Evolutionary conservation across 1,140 invertebrate genomes (phyloP).

Genomic region (Fopius arisanus): DNA sequence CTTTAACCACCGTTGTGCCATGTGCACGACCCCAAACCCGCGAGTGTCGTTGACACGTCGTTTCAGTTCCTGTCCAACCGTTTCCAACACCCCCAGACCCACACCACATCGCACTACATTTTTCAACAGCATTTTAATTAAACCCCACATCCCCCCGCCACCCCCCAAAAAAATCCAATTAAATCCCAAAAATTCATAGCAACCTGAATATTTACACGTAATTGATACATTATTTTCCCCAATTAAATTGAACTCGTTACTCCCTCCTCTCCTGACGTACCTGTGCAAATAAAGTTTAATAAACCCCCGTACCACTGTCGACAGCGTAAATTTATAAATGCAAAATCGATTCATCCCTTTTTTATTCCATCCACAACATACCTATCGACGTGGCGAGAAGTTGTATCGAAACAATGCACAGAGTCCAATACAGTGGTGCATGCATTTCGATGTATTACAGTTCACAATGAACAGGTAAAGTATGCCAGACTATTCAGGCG

Average conservation of each 20-base stretch:
- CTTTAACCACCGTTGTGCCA: slow-evolving; percentile 28
- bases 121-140: slow-evolving; percentile 1
- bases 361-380: slow-evolving; percentile 5
- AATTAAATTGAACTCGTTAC: neutral
- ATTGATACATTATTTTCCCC: neutral
- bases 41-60: slow-evolving; percentile 34
- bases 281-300: too few species aligned
- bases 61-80: slow-evolving; percentile 24
- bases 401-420: slow-evolving; percentile 25
- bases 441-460: slow-evolving; percentile 23
- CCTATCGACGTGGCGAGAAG: slow-evolving; percentile 24
- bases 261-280: too few species aligned
- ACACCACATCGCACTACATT: neutral
- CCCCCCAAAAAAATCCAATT: neutral
- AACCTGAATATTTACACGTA: neutral
- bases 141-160: neutral
- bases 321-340: neutral
- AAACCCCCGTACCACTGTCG: neutral
- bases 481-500: slow-evolving; percentile 25
- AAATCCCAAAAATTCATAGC: neutral
- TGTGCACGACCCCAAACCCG: slow-evolving; percentile 32
- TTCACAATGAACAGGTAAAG: slow-evolving; percentile 19
- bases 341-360: slow-evolving; percentile 4
- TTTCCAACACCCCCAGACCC: slow-evolving; percentile 12
- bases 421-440: slow-evolving; percentile 19